Percentiles rank a stretch among this genome's conserved stretches.
These are phyloP conservation scores for Acropternis orthonyx DNA, from an alignment of 2,797 vertebrate genomes.

Conservation along the genomic window DNA sequence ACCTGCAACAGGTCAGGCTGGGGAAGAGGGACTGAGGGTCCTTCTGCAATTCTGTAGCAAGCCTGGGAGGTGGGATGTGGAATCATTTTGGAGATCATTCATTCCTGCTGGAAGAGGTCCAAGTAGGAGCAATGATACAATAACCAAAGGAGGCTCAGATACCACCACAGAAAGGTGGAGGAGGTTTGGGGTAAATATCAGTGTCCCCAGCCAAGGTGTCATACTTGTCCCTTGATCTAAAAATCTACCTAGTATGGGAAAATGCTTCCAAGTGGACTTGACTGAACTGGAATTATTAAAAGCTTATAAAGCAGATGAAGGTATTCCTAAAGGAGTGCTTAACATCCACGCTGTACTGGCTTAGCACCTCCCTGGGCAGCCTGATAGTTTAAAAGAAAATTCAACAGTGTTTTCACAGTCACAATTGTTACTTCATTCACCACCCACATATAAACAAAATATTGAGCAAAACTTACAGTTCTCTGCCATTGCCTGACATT, in stretches of 20 bases:
- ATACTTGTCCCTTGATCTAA: neutral
- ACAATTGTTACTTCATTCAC: neutral
- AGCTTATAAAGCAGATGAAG: neutral
- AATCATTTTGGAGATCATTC: neutral
- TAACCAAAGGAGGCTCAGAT: neutral
- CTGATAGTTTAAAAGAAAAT: neutral
- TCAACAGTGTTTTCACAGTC: neutral
- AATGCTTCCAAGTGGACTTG: neutral
- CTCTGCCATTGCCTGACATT: conserved; percentile 96
- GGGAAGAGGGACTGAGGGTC: neutral
- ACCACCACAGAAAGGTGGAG: neutral
- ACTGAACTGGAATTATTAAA: neutral
- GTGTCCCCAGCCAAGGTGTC: neutral
- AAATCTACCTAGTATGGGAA: neutral
- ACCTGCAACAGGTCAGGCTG: neutral
- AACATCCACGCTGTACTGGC: neutral
- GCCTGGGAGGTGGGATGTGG: neutral
- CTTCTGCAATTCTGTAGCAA: neutral
- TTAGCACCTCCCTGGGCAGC: neutral
- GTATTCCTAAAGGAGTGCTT: neutral
- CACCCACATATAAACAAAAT: neutral
- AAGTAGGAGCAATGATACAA: neutral
- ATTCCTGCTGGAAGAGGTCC: neutral
- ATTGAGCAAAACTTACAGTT: conserved; percentile 84
- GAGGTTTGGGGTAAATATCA: neutral